Base-by-base conservation (phyloP, 2,113 vertebrate species). In the Aptenodytes patagonicus region DNA sequence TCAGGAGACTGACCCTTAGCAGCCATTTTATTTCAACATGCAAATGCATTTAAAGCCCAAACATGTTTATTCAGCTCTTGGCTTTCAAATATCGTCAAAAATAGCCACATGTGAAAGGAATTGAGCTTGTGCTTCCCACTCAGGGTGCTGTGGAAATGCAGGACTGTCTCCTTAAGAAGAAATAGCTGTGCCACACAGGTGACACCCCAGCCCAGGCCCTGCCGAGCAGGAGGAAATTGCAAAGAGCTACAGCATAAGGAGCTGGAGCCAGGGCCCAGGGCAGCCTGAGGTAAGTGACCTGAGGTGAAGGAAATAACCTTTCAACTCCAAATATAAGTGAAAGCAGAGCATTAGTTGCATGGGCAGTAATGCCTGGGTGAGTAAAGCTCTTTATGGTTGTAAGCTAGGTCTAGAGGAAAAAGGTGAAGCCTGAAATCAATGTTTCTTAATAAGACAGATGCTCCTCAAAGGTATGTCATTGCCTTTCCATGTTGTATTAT, bases 211-310 rank as follows among this genome's bases (percentile, higher is more conserved):
- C 22, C 26, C 52, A 42, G 80, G n/a, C 36, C 29, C 47, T 29
- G 36, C 71, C 2, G 2, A 86, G 89, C 17, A 10, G 52, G 25
- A 73, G 61, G 38, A 47, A 70, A 89, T 76, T 62, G 42, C 20
- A 19, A 44, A 71, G n/a, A 57, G 80, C 72, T 54, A 5, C 34
- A 91, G 51, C 40, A 20, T 28, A 47, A 78, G 65, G 32, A 64
- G 25, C 10, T 54, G 51, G 29, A 19, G 65, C 20, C 0, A 1
- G 42, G 51, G 54, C 5, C 20, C 0, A 1, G 42, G 51, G 54
- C 5, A 58, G 47, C 3, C 4, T 2, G 16, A 26, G 20, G 7
- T 31, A 8, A 0, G 2, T 24, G 55, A 52, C 32, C 24, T 31
- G 19, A 46, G 22, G 57, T 21, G 28, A 60, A 77, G 57, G 62